Conservation (phyloP, 2,888 invertebrate species). For the Ichneumon xanthorius region DNA sequence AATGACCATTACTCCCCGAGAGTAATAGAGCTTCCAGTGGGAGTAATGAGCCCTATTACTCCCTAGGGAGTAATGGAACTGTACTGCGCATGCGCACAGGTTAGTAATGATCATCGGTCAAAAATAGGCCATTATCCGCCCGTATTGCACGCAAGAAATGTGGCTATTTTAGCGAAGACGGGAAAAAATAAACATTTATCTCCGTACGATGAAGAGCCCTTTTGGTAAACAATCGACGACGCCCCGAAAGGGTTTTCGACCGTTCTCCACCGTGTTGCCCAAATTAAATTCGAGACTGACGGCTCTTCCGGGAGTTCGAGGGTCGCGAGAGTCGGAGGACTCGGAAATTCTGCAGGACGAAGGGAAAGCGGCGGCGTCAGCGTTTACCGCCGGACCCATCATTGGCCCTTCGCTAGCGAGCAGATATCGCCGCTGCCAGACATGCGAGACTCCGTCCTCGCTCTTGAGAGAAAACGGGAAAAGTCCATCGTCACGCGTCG, state of each 20-base stretch:
- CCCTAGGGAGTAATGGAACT: too few species aligned
- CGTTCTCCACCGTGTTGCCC: constrained; percentile 17
- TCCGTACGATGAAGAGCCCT: too few species aligned
- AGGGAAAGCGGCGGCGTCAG: constrained; percentile 42
- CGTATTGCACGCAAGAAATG: too few species aligned
- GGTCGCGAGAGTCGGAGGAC: constrained; percentile 28
- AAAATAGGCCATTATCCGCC: too few species aligned
- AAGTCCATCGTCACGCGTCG: constrained; percentile 58
- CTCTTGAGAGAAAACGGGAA: constrained; percentile 10
- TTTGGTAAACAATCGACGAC: constrained; percentile 48
- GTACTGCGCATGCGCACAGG: too few species aligned
- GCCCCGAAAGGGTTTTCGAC: constrained; percentile 24
- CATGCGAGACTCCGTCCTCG: not conserved
- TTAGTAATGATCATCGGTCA: too few species aligned
- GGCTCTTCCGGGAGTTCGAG: constrained; percentile 32
- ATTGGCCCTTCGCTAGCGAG: constrained; percentile 9
- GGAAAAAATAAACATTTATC: too few species aligned
- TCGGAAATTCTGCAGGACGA: constrained; percentile 24
- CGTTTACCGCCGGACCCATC: constrained; percentile 36
- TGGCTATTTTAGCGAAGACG: too few species aligned
- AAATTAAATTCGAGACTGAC: constrained; percentile 51
- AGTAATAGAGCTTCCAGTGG: too few species aligned
- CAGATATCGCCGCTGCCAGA: constrained; percentile 21
- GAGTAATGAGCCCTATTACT: too few species aligned
- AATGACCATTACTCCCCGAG: too few species aligned